Conservation (phyloP, 64 coral and sea anemone species). For the Stylophora pistillata region DNA sequence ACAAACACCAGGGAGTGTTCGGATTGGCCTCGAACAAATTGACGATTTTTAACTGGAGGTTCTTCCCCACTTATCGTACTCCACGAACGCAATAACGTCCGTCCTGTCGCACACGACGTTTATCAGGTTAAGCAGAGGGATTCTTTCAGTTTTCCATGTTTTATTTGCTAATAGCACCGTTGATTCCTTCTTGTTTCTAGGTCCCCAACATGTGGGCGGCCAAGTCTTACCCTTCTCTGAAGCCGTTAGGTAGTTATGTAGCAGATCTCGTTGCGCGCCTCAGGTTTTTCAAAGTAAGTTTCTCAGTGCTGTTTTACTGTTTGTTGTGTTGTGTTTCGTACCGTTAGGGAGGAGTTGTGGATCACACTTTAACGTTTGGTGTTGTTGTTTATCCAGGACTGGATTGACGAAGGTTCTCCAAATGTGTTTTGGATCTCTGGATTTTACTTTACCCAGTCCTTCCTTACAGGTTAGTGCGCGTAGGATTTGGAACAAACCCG, state of each 20-base stretch:
- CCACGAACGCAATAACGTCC: no score
- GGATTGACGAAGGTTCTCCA: constrained; percentile 88
- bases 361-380: background rate
- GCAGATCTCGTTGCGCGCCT: constrained; percentile 82
- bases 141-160: background rate
- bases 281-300: constrained; percentile 73
- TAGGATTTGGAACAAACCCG: no score
- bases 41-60: no score
- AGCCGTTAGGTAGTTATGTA: constrained; percentile 92
- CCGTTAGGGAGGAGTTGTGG: no score
- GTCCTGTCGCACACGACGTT: no score
- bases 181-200: constrained; percentile 11
- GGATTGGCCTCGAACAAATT: no score
- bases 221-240: constrained; percentile 94
- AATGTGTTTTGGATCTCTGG: constrained; percentile 98
- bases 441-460: constrained; percentile 99
- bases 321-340: background rate
- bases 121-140: no score
- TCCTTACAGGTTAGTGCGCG: constrained; percentile 77
- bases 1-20: no score
- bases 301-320: background rate
- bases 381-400: constrained; percentile 55
- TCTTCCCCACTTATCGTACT: no score
- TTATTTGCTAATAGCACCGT: no score
- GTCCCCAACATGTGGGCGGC: constrained; percentile 95